Conservation (phyloP, 1,140 invertebrate genomes). For the Nymphalis io region DNA sequence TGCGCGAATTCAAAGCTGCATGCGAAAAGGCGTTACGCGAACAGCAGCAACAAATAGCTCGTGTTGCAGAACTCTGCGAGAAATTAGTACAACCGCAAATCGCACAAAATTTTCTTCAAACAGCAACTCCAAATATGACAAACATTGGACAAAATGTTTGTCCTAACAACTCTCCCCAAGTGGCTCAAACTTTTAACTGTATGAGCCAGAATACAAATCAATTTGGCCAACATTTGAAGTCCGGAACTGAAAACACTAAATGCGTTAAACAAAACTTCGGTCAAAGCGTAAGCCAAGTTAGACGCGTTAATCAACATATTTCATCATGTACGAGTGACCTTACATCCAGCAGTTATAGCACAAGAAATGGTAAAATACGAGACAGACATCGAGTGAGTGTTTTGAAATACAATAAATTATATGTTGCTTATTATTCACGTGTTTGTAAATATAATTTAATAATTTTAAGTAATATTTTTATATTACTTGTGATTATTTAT, state of each 20-base stretch:
- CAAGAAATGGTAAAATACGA: conserved; percentile 33
- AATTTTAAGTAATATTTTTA: no score
- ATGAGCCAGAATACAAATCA: conserved; percentile 9
- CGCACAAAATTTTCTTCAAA: neutral
- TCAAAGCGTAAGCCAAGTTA: conserved; percentile 14
- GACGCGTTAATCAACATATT: neutral
- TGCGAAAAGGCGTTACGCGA: conserved; percentile 60
- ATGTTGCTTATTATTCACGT: no score
- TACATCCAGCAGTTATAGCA: conserved; percentile 37
- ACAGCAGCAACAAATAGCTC: conserved; percentile 61
- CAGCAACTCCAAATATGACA: neutral
- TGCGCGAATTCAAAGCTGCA: conserved; percentile 51
- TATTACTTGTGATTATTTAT: no score
- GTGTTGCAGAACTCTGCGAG: conserved; percentile 61
- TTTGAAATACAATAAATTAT: neutral
- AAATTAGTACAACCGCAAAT: conserved; percentile 39
- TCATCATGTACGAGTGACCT: conserved; percentile 39
- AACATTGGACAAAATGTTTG: conserved; percentile 7
- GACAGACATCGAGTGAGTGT: conserved; percentile 47
- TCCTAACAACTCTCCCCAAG: neutral
- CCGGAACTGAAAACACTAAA: neutral
- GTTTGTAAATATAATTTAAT: no score
- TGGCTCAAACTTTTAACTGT: neutral
- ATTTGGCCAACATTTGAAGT: neutral
- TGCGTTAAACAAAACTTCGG: conserved; percentile 11